phyloP scores from a whole-genome alignment of 2,797 vertebrate species.

The Alca torda region DNA sequence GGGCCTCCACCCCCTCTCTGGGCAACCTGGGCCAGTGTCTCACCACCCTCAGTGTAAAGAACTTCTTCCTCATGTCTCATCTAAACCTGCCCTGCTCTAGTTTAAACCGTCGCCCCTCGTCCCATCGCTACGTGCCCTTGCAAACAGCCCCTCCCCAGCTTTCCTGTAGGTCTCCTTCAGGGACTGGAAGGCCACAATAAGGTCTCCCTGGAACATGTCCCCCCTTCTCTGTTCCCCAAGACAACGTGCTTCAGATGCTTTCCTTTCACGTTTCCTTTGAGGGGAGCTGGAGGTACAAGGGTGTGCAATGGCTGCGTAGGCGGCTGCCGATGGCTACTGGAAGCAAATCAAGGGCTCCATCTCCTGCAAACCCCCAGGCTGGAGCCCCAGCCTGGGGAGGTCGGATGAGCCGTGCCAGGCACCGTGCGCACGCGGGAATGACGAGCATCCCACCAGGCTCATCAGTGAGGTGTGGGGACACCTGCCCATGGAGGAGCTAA shows the following conservation, averaged over 20 bases:
- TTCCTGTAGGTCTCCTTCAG: too few relatives aligned
- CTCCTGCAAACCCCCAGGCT: not conserved
- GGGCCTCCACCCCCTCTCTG: too few relatives aligned
- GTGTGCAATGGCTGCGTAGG: not conserved
- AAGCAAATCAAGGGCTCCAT: not conserved
- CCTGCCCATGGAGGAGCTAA: not conserved
- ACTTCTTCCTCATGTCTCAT: too few relatives aligned
- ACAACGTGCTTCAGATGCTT: not conserved
- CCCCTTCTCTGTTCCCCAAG: rapidly evolving
- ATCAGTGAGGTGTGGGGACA: not conserved
- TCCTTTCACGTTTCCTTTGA: not conserved
- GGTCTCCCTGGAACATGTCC: too few relatives aligned
- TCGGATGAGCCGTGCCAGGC: not conserved
- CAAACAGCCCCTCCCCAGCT: too few relatives aligned
- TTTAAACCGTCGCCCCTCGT: too few relatives aligned
- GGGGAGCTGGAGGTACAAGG: not conserved
- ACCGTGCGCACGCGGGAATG: rapidly evolving
- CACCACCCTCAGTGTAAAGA: too few relatives aligned
- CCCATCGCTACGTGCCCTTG: too few relatives aligned
- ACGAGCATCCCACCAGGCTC: not conserved
- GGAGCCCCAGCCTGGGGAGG: not conserved
- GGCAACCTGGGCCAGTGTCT: too few relatives aligned
- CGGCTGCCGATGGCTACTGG: not conserved
- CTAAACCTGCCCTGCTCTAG: too few relatives aligned
- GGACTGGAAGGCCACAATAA: too few relatives aligned